Base-by-base conservation (phyloP, 1,140 invertebrate species). In the Theocolax elegans region DNA sequence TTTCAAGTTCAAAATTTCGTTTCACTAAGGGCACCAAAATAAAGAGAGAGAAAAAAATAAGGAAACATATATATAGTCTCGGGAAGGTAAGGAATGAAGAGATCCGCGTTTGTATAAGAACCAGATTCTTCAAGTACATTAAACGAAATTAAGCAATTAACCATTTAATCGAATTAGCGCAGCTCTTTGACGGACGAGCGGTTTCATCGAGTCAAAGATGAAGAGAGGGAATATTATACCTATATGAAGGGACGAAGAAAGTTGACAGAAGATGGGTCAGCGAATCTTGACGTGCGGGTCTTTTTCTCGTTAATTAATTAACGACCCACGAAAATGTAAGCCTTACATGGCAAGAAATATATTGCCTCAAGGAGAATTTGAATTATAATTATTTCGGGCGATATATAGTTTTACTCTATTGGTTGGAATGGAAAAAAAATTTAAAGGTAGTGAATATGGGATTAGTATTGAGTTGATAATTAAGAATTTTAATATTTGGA, bases 111-210 rank as follows among this genome's bases (percentile, higher is more conserved):
- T 35, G 31, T 35, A 35, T 6, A 10, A 35, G 67, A 71, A 58
- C 59, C 72, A 73, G 72, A 44, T 44, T 13, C 72, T 72, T 71
- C 63, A 73, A 74, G 71, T 72, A 77, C 77, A 81, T 82, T 81
- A 80, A 81, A 75, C 74, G 76, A 74, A 81, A 82, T 82, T 82
- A 81, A 82, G 80, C 79, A 81, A 82, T 82, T 82, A 82, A 81
- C 75, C 77, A 80, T 80, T 81, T 81, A 81, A 78, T 80, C 75
- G 80, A 81, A 81, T 81, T 81, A 81, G 76, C 79, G 75, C 76
- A 76, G 69, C 72, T 35, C 46, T 53, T 59, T 70, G 40, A 53
- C 67, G 62, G 59, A 72, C 70, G 46, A 46, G 63, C 58, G 25
- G 62, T 65, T 67, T 74, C 2, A 49, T n/a, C 4, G 13, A 49